Evolutionary conservation across 92 coral and sea anemone species (phyloP).

Genomic region (Zoanthus sansibaricus): DNA sequence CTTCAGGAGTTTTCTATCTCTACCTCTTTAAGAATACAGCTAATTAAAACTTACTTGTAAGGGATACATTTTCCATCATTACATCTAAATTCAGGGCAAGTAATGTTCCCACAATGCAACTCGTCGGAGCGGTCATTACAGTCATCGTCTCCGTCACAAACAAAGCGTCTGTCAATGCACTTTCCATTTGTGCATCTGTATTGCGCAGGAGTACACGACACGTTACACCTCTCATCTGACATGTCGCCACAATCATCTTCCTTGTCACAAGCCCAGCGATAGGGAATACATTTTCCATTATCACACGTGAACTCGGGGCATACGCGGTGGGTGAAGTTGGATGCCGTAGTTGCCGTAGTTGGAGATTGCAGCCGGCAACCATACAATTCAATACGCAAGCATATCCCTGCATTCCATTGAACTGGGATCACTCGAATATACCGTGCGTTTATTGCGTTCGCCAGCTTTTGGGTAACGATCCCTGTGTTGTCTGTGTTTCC

Average conservation of each 20-base stretch:
- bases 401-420: slow-evolving; percentile 60
- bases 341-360: slow-evolving; percentile 40
- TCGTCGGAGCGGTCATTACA: slow-evolving; percentile 94
- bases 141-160: slow-evolving; percentile 91
- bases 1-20: too few species aligned
- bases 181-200: slow-evolving; percentile 73
- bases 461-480: slow-evolving; percentile 61
- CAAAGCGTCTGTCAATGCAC: slow-evolving; percentile 66
- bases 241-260: slow-evolving; percentile 69
- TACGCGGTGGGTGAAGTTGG: slow-evolving; percentile 42
- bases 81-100: slow-evolving; percentile 81
- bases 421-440: slow-evolving; percentile 70
- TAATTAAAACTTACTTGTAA: slow-evolving; percentile 62
- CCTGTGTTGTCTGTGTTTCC: slow-evolving; percentile 67
- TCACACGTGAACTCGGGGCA: slow-evolving; percentile 83
- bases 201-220: slow-evolving; percentile 58
- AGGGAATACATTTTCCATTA: slow-evolving; percentile 67
- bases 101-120: slow-evolving; percentile 51
- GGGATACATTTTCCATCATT: slow-evolving; percentile 71
- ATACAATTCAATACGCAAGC: slow-evolving; percentile 75
- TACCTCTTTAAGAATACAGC: too few species aligned
- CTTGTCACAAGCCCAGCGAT: slow-evolving; percentile 73
- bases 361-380: slow-evolving; percentile 57
- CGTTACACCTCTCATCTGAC: slow-evolving; percentile 74
- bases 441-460: slow-evolving; percentile 61